Evolutionary conservation across 2,113 vertebrate species (phyloP).

Genomic region (Phocoena sinus): DNA sequence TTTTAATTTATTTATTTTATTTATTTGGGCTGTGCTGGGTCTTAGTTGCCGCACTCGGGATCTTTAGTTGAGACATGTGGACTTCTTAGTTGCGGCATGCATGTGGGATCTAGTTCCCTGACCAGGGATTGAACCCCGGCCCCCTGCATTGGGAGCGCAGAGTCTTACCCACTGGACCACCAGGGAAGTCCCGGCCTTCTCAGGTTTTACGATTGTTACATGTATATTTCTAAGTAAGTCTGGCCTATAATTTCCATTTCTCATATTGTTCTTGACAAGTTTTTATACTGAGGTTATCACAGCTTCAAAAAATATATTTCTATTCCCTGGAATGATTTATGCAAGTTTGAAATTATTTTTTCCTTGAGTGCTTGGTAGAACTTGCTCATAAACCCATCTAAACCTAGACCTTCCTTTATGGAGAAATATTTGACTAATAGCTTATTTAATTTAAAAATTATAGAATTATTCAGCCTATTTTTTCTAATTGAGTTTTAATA

Average conservation of each 20-base stretch:
- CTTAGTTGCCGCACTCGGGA: too few relatives aligned
- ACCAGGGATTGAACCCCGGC: too few relatives aligned
- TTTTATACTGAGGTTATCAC: background rate
- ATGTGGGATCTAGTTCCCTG: too few relatives aligned
- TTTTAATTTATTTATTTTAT: too few relatives aligned
- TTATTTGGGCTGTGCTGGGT: too few relatives aligned
- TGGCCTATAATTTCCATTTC: background rate
- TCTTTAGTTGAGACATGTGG: too few relatives aligned
- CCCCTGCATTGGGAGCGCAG: too few relatives aligned
- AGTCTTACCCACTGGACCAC: too few relatives aligned
- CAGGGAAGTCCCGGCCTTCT: too few relatives aligned
- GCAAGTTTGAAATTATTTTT: background rate
- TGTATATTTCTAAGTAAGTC: background rate
- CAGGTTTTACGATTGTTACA: background rate
- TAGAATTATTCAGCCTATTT: background rate
- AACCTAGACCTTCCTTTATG: background rate
- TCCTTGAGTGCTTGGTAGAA: background rate
- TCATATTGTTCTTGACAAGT: background rate
- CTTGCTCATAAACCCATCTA: background rate
- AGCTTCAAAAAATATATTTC: background rate
- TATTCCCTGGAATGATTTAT: background rate
- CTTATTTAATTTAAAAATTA: background rate
- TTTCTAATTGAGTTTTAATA: background rate
- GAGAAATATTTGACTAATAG: background rate
- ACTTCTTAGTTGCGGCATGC: too few relatives aligned